phyloP scores from a whole-genome alignment of 37 sponge, comb jelly and placozoan species.

The Halichondria panicea region DNA sequence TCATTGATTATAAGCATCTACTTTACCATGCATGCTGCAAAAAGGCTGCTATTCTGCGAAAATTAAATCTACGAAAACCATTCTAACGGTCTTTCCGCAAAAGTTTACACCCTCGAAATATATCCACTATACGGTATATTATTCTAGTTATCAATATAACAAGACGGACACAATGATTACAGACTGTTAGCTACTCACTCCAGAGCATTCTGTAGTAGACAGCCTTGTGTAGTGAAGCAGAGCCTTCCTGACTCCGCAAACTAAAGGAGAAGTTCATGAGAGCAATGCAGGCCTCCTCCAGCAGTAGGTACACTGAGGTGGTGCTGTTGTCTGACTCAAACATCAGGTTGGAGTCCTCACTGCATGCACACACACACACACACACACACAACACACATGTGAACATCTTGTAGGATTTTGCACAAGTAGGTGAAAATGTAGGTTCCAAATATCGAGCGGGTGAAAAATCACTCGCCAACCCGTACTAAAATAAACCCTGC shows the following conservation, averaged over 20 bases:
- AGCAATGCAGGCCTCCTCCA: conserved; percentile 57
- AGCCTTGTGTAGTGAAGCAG: conserved; percentile 3
- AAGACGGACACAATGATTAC: too few relatives aligned
- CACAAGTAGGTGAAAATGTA: neutral
- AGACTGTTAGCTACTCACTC: conserved; percentile 65
- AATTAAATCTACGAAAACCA: too few relatives aligned
- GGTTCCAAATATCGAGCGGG: neutral
- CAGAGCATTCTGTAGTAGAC: conserved; percentile 61
- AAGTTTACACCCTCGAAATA: too few relatives aligned
- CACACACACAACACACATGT: neutral
- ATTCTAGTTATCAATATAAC: too few relatives aligned
- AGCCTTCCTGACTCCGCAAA: conserved; percentile 14
- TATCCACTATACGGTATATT: too few relatives aligned
- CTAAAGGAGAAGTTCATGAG: conserved; percentile 42
- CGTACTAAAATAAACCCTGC: neutral
- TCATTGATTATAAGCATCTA: too few relatives aligned
- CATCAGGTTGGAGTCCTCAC: neutral
- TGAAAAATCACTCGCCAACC: neutral
- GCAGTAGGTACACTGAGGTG: conserved; percentile 38
- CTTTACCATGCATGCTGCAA: too few relatives aligned
- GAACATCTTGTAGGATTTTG: neutral
- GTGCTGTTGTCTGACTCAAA: conserved; percentile 19
- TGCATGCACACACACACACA: neutral
- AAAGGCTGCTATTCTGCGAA: too few relatives aligned
- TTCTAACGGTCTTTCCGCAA: too few relatives aligned